A percentile compares a stretch with the other conserved stretches of the same genome.
Conservation (phyloP, 2,113 vertebrate species). For the Rhea pennata region DNA sequence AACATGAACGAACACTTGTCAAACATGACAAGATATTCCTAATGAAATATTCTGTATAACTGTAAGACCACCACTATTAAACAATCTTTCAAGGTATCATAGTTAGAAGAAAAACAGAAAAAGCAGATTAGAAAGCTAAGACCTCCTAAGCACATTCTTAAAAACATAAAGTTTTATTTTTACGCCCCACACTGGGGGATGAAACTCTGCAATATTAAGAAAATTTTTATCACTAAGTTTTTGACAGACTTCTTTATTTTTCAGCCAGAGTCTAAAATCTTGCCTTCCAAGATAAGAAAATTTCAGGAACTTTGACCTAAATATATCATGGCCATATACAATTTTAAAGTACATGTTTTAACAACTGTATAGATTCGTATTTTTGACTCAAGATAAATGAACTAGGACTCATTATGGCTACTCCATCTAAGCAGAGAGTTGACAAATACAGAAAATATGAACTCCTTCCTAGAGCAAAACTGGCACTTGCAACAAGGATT, state of each 20-base stretch:
- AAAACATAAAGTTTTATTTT: not conserved
- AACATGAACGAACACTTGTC: not conserved
- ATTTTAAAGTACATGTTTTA: not conserved
- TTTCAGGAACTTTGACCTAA: not conserved
- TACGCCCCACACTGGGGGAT: not conserved
- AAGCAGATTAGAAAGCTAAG: not conserved
- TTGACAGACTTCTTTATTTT: not conserved
- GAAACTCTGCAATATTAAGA: not conserved
- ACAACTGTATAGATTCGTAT: not conserved
- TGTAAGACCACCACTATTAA: not conserved
- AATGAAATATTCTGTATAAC: not conserved
- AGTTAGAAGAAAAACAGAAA: not conserved
- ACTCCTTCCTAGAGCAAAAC: not conserved
- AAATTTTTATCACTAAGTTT: not conserved
- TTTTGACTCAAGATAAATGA: not conserved
- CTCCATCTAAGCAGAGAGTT: not conserved
- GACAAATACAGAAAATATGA: not conserved
- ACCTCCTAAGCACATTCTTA: not conserved
- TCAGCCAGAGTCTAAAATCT: not conserved
- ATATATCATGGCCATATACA: not conserved
- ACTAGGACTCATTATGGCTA: not conserved
- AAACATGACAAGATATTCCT: not conserved
- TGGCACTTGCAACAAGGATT: not conserved
- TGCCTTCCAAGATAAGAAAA: not conserved
- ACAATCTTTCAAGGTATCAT: not conserved